Evolutionary conservation across 2,888 invertebrate genomes (phyloP), one percentile per base, ranked within the genome.

Genomic region (Eutolmus rufibarbis): DNA sequence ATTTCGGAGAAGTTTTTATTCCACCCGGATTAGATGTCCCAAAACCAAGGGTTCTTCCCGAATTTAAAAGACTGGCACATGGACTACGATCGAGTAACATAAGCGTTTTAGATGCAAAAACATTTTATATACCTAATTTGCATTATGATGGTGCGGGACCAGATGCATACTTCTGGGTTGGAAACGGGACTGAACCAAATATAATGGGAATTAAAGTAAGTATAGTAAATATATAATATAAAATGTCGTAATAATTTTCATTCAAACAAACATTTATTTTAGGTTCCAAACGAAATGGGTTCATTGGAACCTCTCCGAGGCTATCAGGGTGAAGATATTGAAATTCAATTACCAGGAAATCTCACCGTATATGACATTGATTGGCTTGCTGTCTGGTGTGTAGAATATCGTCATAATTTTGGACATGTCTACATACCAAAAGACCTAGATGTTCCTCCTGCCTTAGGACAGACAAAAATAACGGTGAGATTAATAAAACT

Each of bases 131-230:
- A 89, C 97, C 98, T 8, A 97, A 98, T 93, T 93, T 98, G 90
- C 97, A 97, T 91, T 98, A 98, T 91, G 98, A 98, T 90, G 98
- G 98, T 43, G 96, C 96, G 1, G 98, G 97, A 0, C 97, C 97
- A 0, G 98, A 98, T 91, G 97, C 98, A 0, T 98, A 97, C 92
- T 98, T 98, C 93, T 97, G 97, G 97, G 97, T 97, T n/a, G 98
- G 98, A 19, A 97, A 96, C 90, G 98, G 97, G 5, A 93, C 95
- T 0, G 96, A 97, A 89, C 97, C 97, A 0, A 95, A 95, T 90
- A 94, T 96, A 23, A 95, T 96, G 92, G 98, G 98, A 40, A 95
- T 95, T 89, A 98, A 97, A 94, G 95, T 95, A 88, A 82, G 74
- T 28, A 40, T 66, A 23, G 1, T 5, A 74, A 7, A 34, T 7